These are phyloP conservation scores for Octodonta nipae DNA, from an alignment of 2,888 invertebrate species.

Conservation along the genomic window DNA sequence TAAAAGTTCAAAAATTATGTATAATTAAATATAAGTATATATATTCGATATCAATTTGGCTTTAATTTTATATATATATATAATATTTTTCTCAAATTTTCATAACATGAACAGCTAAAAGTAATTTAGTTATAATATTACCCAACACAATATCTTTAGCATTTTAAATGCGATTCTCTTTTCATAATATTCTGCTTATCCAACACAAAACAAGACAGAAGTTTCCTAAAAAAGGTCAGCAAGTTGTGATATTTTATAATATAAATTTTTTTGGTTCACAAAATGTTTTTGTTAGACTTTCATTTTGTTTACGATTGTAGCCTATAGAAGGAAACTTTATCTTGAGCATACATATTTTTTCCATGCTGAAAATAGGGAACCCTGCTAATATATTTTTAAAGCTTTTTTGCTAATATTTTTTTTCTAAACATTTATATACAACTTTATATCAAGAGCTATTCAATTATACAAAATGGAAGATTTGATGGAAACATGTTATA, in stretches of 20 bases:
- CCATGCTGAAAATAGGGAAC: constrained; percentile 17
- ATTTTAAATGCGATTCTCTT: constrained; percentile 17
- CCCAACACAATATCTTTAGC: constrained; percentile 19
- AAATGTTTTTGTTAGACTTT: too few species aligned
- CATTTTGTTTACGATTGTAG: too few species aligned
- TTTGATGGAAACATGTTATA: too few species aligned
- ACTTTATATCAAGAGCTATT: constrained; percentile 13
- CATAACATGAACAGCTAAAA: constrained; percentile 14
- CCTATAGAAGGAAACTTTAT: too few species aligned
- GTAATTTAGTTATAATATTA: constrained; percentile 5
- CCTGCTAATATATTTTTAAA: constrained; percentile 24
- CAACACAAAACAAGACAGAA: too few species aligned
- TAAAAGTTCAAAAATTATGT: constrained; percentile 4
- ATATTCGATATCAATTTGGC: constrained; percentile 7
- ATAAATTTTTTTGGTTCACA: too few species aligned
- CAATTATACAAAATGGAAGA: constrained; percentile 21
- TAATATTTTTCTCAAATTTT: constrained; percentile 10
- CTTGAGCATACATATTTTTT: constrained; percentile 11
- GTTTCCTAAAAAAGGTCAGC: too few species aligned
- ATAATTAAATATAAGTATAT: background rate
- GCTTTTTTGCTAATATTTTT: constrained; percentile 18
- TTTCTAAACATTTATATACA: constrained; percentile 20
- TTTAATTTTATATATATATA: constrained; percentile 6
- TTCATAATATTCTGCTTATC: too few species aligned
- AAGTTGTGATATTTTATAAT: too few species aligned